phyloP scores from a whole-genome alignment of 2,888 invertebrate species.

The Drosophila villosipedis region DNA sequence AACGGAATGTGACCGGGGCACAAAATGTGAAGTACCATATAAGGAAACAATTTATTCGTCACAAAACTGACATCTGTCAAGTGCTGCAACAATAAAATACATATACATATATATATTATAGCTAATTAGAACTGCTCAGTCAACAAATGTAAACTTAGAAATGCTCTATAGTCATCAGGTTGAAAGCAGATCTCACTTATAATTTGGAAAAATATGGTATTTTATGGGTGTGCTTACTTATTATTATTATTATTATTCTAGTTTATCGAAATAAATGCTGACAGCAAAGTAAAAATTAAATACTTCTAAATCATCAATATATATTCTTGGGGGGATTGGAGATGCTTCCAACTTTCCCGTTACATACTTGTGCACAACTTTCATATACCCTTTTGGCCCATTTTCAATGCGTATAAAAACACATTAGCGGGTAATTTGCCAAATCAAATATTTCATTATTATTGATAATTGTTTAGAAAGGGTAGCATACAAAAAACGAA shows the following conservation, averaged over 20 bases:
- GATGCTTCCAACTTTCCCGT: not conserved
- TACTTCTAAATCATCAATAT: not conserved
- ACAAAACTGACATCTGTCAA: not conserved
- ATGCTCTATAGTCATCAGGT: too few relatives aligned
- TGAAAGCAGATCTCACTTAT: too few relatives aligned
- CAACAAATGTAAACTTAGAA: too few relatives aligned
- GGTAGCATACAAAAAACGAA: not conserved
- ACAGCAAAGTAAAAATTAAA: not conserved
- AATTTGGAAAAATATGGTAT: too few relatives aligned
- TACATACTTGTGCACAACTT: not conserved
- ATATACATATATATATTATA: not conserved
- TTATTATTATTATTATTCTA: not conserved
- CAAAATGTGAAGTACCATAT: not conserved
- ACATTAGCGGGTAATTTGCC: not conserved
- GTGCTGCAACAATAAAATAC: not conserved
- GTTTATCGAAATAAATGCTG: not conserved
- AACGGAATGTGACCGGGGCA: not conserved
- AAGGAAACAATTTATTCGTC: not conserved
- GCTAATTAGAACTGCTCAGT: too few relatives aligned
- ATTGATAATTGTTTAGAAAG: not conserved
- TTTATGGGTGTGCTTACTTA: too few relatives aligned
- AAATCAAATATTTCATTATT: not conserved
- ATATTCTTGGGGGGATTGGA: not conserved
- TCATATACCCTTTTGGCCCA: not conserved
- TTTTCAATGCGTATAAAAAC: not conserved